Percentiles rank a stretch among this genome's conserved stretches.
Conservation (phyloP, 2,797 vertebrate genomes). For the Hoplostethus atlanticus region DNA sequence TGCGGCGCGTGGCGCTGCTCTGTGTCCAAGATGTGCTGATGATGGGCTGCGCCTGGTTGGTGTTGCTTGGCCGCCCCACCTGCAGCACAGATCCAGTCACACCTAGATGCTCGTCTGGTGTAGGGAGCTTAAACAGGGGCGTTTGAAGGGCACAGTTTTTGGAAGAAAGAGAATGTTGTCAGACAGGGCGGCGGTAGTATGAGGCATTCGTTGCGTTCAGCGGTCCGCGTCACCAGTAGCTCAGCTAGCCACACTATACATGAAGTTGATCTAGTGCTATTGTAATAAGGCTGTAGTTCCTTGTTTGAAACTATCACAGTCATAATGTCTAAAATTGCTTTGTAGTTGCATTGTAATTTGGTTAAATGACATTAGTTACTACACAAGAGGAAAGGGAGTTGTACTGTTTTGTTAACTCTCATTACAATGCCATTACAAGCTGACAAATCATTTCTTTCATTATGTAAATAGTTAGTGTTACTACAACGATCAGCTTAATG, state of each 20-base stretch:
- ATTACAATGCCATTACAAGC: constrained; percentile 1
- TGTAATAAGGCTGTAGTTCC: not conserved
- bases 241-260: constrained; percentile 46
- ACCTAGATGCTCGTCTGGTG: constrained; percentile 49
- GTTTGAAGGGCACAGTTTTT: constrained; percentile 23
- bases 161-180: constrained; percentile 13
- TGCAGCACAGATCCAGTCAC: constrained; percentile 85
- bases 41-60: constrained; percentile 96
- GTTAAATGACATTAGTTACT: not conserved
- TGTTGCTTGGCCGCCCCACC: constrained; percentile 97
- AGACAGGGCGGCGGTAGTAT: constrained; percentile 21
- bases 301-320: not conserved
- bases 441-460: not conserved
- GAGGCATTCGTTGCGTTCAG: constrained; percentile 16
- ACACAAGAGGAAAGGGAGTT: not conserved
- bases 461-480: not conserved
- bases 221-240: constrained; percentile 46
- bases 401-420: not conserved
- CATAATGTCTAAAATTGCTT: not conserved
- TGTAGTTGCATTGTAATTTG: not conserved
- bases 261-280: constrained; percentile 16
- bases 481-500: not conserved
- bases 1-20: constrained; percentile 70
- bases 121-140: constrained; percentile 34
- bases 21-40: constrained; percentile 87